A percentile compares a stretch with the other conserved stretches of the same genome.
Evolutionary conservation across 2,888 invertebrate genomes (phyloP).

Genomic region (Hydrotaea cyrtoneurina): DNA sequence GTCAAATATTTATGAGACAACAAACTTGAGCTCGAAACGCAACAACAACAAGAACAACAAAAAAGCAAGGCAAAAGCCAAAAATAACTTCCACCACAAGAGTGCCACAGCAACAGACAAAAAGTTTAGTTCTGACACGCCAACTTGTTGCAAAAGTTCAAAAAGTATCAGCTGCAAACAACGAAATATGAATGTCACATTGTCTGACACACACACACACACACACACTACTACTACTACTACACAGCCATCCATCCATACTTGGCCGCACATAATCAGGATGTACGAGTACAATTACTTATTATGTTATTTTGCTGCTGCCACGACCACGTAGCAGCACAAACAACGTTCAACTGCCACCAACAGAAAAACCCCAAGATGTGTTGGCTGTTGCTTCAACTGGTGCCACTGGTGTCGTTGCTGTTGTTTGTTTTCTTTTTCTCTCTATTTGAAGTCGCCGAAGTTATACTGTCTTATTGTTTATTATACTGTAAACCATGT

Average conservation of each 20-base stretch:
- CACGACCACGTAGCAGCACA: slow-evolving; percentile 35
- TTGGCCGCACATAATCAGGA: neutral
- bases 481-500: slow-evolving; percentile 47
- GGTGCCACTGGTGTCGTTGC: neutral
- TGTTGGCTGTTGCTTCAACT: neutral
- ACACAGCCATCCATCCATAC: neutral
- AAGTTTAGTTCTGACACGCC: slow-evolving; percentile 72
- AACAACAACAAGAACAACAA: neutral
- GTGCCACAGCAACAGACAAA: slow-evolving; percentile 69
- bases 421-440: too few relatives aligned
- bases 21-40: neutral
- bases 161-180: slow-evolving; percentile 68
- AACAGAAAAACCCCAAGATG: too few relatives aligned
- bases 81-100: slow-evolving; percentile 69
- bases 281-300: neutral
- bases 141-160: slow-evolving; percentile 71
- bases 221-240: too few relatives aligned
- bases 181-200: slow-evolving; percentile 65
- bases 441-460: neutral
- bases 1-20: slow-evolving; percentile 39
- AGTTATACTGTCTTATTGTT: slow-evolving; percentile 47
- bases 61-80: slow-evolving; percentile 8
- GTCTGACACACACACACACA: too few relatives aligned
- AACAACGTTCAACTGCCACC: slow-evolving; percentile 39
- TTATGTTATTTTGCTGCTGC: neutral